Conservation (phyloP, 2,113 vertebrate genomes). For the Mastomys coucha region DNA sequence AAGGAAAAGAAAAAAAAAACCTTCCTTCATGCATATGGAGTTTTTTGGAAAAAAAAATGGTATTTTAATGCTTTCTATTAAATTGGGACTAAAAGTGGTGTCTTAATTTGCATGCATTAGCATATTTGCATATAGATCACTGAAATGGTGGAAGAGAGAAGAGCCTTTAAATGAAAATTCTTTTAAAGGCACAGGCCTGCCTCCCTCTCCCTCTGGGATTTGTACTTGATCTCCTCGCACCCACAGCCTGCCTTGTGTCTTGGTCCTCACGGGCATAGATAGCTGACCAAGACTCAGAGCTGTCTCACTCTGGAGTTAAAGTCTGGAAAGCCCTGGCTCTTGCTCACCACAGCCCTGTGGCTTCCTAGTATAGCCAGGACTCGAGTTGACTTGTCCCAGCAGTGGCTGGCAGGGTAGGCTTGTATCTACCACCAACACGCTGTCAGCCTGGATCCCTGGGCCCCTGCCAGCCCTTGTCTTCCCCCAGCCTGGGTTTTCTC, state of each 20-base stretch:
- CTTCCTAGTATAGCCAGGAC: not conserved
- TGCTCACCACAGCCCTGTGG: not conserved
- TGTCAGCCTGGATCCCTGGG: not conserved
- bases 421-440: not conserved
- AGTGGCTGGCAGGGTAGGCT: not conserved
- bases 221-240: not conserved
- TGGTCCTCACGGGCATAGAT: not conserved
- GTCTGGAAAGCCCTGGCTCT: not conserved
- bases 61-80: conserved; percentile 95
- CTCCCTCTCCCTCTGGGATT: conserved; percentile 64
- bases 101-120: conserved; percentile 94
- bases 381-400: not conserved
- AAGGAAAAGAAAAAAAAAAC: conserved; percentile 74
- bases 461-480: not conserved
- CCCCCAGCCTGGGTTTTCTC: accelerated
- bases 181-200: conserved; percentile 90
- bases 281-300: not conserved
- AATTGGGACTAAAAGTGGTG: conserved; percentile 95
- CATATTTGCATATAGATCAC: conserved; percentile 95
- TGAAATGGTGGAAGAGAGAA: conserved; percentile 92
- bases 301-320: not conserved
- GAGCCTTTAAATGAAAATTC: conserved; percentile 93
- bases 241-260: conserved; percentile 26
- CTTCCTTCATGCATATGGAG: conserved; percentile 93
- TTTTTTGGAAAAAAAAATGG: conserved; percentile 88